Evolutionary conservation across 2,113 vertebrate species (phyloP), one percentile per base, ranked within the genome.

Genomic region (Hemiscyllium ocellatum): DNA sequence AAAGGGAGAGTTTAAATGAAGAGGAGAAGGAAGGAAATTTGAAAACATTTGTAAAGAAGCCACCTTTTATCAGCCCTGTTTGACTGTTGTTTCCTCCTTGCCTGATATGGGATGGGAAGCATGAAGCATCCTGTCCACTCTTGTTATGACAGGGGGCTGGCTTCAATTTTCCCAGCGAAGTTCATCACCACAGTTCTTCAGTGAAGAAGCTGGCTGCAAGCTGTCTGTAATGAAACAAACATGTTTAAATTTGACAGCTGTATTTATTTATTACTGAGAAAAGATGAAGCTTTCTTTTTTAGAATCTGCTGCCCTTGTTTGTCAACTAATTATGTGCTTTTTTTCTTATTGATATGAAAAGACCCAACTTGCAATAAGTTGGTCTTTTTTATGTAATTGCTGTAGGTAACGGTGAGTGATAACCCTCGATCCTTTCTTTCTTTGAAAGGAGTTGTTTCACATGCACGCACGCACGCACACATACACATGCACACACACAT

Each of bases 221-320:
- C 94, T 95, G 94, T 95, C 94, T 95, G 69, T 95, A 95, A 95
- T 72, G 94, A 95, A 95, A 95, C 94, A 95, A 76, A 70, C 94
- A 47, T 95, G 94, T 97, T 98, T 98, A 98, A 98, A 97, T 98
- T 97, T 97, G 97, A 98, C 98, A 95, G 94, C 94, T 98, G 97
- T 98, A 98, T 98, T 98, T 98, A 98, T 98, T 98, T 98, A 98
- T 98, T 98, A 98, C 97, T 98, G 97, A 97, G 98, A 98, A 98
- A 95, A 95, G 98, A 98, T 98, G 98, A 98, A 97, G 97, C 98
- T 98, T 98, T 95, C 98, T 98, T 98, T 95, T 98, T 98, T 95
- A 95, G 94, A 95, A 95, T 98, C 98, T 96, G 97, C 98, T 98
- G 97, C 98, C 98, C 98, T 98, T 97, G 97, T 98, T 98, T 98